A percentile compares a stretch with the other conserved stretches of the same genome.
Conservation (phyloP, 2,113 vertebrate species). For the Larimichthys polyactis region DNA sequence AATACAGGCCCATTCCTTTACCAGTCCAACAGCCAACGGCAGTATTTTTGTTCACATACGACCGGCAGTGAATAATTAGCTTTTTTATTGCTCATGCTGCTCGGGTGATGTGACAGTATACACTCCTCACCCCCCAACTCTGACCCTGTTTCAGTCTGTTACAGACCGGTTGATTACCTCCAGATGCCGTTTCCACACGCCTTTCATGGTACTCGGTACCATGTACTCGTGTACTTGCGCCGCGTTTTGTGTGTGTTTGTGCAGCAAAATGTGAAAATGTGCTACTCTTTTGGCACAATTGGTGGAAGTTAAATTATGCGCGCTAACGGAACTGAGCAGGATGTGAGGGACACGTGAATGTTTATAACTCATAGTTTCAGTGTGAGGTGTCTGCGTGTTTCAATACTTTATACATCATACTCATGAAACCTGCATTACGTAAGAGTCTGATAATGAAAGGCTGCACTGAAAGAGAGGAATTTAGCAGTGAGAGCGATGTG, state of each 20-base stretch:
- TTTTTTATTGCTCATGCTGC: neutral
- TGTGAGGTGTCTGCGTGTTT: neutral
- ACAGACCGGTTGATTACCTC: conserved; percentile 57
- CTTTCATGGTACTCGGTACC: too few relatives aligned
- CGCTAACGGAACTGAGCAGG: neutral
- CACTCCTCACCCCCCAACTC: conserved; percentile 17
- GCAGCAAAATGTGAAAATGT: conserved; percentile 9
- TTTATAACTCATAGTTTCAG: conserved; percentile 3
- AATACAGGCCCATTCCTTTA: neutral
- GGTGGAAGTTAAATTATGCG: conserved; percentile 16
- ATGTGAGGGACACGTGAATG: neutral
- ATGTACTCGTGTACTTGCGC: neutral
- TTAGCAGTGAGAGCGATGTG: neutral
- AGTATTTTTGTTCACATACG: neutral
- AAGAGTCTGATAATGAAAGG: neutral
- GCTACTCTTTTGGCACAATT: conserved; percentile 31
- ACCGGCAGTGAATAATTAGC: neutral
- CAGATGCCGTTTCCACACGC: conserved; percentile 61
- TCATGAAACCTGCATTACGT: neutral
- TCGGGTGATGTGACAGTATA: neutral
- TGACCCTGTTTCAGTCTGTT: conserved; percentile 48
- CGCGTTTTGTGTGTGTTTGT: conserved; percentile 4
- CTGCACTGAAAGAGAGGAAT: neutral
- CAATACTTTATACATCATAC: conserved; percentile 7
- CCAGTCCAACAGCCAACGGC: neutral